Base-by-base conservation (phyloP, 1,140 invertebrate genomes). In the Penaeus chinensis region DNA sequence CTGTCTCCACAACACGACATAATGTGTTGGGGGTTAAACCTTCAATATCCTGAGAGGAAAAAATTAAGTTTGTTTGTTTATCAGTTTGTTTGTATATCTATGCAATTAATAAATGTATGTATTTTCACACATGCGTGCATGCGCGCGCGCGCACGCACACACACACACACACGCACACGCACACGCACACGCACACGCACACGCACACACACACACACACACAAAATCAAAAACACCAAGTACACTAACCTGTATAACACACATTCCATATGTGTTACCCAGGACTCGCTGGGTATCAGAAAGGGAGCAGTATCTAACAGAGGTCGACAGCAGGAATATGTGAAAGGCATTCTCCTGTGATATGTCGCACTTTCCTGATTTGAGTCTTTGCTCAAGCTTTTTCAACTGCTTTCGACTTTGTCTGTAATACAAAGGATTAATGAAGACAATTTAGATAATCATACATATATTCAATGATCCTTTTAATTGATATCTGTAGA, bases 331-430 rank as follows among this genome's bases (percentile, higher is more conserved):
- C 82, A 99, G 94, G 92, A 99, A 99, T 20, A 98, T 93, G 93
- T 99, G 98, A 94, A 99, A 99, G 0, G 98, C 95, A 93, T 99
- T 98, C 91, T 99, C 97, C 92, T 99, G 97, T 90, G 99, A 96
- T 0, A 99, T 94, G 37, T 90, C 82, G 60, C 86, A 81, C 92
- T 97, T 97, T 7, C 98, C 98, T 80, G 95, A 94, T 92, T 96
- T 95, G n/a, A 98, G 95, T 93, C 98, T 99, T 91, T 96, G 96
- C 90, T 97, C 94, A 7, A 97, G 91, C 66, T 95, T 94, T 91
- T 98, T 97, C 93, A 98, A 98, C 87, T 96, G 94, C 92, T 99
- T 99, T 91, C 98, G 97, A 11, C 97, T 82, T 27, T 93, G 96
- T 95, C 96, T 96, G 92, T 95, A 98, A 91, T 99, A 97, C 91